A percentile compares a stretch with the other conserved stretches of the same genome.
phyloP scores from a whole-genome alignment of 1,140 invertebrate genomes.

The Pseudomyrmex dendroicus region DNA sequence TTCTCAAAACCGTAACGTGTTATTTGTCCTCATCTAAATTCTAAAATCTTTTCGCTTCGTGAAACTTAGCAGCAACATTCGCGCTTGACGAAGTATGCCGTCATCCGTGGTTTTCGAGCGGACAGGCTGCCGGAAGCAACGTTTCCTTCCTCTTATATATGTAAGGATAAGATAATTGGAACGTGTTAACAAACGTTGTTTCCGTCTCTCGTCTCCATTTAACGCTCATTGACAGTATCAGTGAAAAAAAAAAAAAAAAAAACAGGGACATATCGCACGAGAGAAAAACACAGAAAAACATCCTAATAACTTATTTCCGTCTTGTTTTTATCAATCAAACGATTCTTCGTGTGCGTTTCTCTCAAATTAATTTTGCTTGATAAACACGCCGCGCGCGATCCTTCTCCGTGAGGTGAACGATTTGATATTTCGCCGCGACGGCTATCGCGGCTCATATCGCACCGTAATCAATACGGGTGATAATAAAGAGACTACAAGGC shows the following conservation, averaged over 20 bases:
- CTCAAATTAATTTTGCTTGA: background rate
- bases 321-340: too few relatives aligned
- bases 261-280: background rate
- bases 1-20: background rate
- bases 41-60: conserved; percentile 23
- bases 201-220: background rate
- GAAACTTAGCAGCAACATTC: background rate
- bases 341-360: background rate
- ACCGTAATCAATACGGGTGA: conserved; percentile 39
- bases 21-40: background rate
- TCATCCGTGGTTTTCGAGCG: background rate
- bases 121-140: conserved; percentile 49
- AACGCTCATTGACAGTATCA: conserved; percentile 13
- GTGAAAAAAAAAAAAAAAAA: background rate
- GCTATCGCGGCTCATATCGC: conserved; percentile 20
- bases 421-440: conserved; percentile 4
- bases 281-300: background rate
- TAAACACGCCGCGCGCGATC: background rate
- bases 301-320: too few relatives aligned
- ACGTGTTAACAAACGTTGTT: conserved; percentile 19
- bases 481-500: conserved; percentile 43
- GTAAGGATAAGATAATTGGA: conserved; percentile 30
- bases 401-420: background rate
- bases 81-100: conserved; percentile 5
- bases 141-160: conserved; percentile 55